Base-by-base conservation (phyloP, 2,888 invertebrate genomes). In the Acronicta leporina region DNA sequence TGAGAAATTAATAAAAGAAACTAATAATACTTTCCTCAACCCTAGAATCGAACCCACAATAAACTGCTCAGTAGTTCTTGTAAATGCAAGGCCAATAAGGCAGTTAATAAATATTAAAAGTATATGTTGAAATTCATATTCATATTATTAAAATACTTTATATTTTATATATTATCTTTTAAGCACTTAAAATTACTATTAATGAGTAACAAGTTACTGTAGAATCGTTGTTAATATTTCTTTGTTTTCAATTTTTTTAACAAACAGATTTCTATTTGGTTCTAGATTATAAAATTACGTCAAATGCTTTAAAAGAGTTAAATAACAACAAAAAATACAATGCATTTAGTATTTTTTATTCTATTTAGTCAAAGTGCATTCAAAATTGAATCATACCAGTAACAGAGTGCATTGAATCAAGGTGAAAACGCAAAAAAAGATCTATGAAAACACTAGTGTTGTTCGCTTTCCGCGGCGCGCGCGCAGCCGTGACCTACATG, bases 401-500 rank as follows among this genome's bases (percentile, higher is more conserved):
- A 60, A 63, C 15, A 30, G 33, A 65, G 58, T 77, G 64, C 72
- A 78, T 64, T 74, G 64, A 71, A 78, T 64, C 79, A 78, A 77
- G 77, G 79, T 77, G 66, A 77, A 63, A 70, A 77, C 56, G 64
- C 62, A 77, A 79, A 76, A 77, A 38, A 79, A 65, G 30, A 49
- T 41, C 63, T 71, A 71, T 68, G 77, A 75, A 75, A 77, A 74
- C 49, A 71, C 64, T 51, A 73, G 68, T 56, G 73, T 62, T 53
- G 68, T 72, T 69, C 46, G 33, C 64, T 77, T 77, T 77, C 75
- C 77, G 77, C 79, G 63, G 68, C 76, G 73, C 74, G 52, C 66
- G 66, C 74, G 65, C 66, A 69, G 48, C 78, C 78, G 38, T 78
- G 78, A 79, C 78, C 79, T 51, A 78, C 63, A 77, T 78, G 51